A percentile compares a stretch with the other conserved stretches of the same genome.
phyloP scores from a whole-genome alignment of 1,140 invertebrate genomes.

The Trichonephila clavipes region DNA sequence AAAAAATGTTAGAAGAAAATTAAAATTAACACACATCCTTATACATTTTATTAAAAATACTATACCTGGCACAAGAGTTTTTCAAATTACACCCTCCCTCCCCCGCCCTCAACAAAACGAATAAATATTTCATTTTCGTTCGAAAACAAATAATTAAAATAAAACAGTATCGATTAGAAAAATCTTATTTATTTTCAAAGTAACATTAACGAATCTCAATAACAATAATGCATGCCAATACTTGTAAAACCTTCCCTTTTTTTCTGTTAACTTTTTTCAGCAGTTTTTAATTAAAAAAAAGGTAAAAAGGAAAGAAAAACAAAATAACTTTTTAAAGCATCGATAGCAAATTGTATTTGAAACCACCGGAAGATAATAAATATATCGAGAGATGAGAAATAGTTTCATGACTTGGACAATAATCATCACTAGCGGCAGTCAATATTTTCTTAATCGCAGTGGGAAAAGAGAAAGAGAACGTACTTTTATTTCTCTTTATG shows the following conservation, averaged over 20 bases:
- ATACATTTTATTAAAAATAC: too few species aligned
- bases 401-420: slow-evolving; percentile 56
- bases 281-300: background rate
- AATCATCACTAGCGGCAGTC: slow-evolving; percentile 50
- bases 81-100: too few species aligned
- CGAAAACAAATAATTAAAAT: background rate
- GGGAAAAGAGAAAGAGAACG: slow-evolving; percentile 38
- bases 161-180: background rate
- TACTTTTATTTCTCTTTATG: slow-evolving; percentile 64
- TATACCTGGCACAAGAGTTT: too few species aligned
- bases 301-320: background rate
- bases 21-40: too few species aligned
- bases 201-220: slow-evolving; percentile 35
- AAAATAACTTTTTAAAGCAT: slow-evolving; percentile 37
- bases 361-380: slow-evolving; percentile 51
- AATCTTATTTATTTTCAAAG: slow-evolving; percentile 15
- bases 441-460: slow-evolving; percentile 66
- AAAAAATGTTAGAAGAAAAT: too few species aligned
- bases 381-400: slow-evolving; percentile 10
- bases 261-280: background rate
- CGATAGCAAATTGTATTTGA: slow-evolving; percentile 15
- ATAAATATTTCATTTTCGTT: background rate
- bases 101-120: too few species aligned
- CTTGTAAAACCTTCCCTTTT: background rate
- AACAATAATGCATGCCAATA: slow-evolving; percentile 13